Percentiles rank a stretch among this genome's conserved stretches.
These are phyloP conservation scores for Hephaestus fuliginosus DNA, from an alignment of 2,797 vertebrate species.

Conservation along the genomic window DNA sequence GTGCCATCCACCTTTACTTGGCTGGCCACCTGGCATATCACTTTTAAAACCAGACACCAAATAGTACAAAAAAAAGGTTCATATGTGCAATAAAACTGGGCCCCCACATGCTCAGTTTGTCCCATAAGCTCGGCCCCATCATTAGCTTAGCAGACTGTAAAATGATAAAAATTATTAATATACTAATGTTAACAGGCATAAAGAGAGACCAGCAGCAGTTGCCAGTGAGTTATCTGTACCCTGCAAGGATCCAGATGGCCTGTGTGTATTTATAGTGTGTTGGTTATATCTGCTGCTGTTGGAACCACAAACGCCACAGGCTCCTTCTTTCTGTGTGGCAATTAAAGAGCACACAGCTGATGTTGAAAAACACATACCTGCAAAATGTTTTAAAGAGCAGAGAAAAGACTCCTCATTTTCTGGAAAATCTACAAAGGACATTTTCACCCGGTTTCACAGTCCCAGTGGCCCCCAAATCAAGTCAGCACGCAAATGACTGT, in stretches of 20 bases:
- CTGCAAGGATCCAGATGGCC: constrained; percentile 66
- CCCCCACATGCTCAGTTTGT: background rate
- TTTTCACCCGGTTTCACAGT: constrained; percentile 16
- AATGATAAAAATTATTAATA: constrained; percentile 36
- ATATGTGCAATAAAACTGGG: background rate
- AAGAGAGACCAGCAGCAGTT: constrained; percentile 47
- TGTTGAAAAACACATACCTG: constrained; percentile 41
- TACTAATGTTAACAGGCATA: constrained; percentile 46
- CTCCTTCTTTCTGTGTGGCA: constrained; percentile 47
- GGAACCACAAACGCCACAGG: constrained; percentile 56
- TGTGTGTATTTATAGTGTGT: constrained; percentile 66
- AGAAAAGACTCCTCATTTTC: constrained; percentile 11
- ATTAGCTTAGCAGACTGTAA: constrained; percentile 37
- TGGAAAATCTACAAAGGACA: background rate
- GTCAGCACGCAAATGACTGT: constrained; percentile 14
- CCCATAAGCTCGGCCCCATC: constrained; percentile 5
- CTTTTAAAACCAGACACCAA: constrained; percentile 14
- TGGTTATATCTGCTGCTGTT: constrained; percentile 65
- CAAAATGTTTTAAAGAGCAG: constrained; percentile 36
- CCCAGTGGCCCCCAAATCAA: background rate
- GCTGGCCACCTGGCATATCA: background rate
- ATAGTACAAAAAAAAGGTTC: constrained; percentile 4
- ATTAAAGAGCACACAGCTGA: constrained; percentile 56
- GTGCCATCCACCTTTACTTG: background rate
- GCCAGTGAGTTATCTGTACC: constrained; percentile 62